Percentiles rank a stretch among this genome's conserved stretches.
phyloP scores from a whole-genome alignment of 2,888 invertebrate species.

The Ennomos fuscantarius region DNA sequence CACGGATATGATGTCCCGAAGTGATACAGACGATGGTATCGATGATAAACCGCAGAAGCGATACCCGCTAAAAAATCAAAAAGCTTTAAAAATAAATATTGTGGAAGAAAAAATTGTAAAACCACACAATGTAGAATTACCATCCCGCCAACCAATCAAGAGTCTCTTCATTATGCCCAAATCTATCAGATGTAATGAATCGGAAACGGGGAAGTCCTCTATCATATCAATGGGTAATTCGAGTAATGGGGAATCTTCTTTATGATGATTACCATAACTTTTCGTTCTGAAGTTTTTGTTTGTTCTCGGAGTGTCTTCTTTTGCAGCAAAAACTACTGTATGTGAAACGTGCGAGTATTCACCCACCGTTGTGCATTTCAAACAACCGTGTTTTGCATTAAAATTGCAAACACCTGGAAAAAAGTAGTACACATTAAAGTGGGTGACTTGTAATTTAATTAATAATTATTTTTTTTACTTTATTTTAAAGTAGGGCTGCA shows the following conservation, averaged over 20 bases:
- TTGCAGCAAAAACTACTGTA: conserved; percentile 32
- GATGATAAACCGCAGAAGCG: no score
- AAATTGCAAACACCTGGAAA: conserved; percentile 37
- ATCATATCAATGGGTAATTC: conserved; percentile 40
- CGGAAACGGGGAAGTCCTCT: conserved; percentile 40
- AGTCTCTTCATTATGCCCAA: conserved; percentile 39
- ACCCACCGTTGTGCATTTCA: conserved; percentile 38
- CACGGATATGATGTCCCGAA: no score
- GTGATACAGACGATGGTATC: no score
- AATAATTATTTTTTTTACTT: no score
- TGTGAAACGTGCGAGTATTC: conserved; percentile 40
- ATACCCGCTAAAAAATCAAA: no score
- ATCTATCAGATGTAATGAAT: conserved; percentile 43
- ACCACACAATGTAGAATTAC: not conserved
- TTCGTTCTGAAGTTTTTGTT: conserved; percentile 6
- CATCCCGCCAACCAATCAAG: conserved; percentile 12
- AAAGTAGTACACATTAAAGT: not conserved
- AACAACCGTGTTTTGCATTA: conserved; percentile 36
- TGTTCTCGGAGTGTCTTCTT: conserved; percentile 13
- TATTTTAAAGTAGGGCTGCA: no score
- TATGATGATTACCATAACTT: conserved; percentile 24
- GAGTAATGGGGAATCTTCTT: conserved; percentile 14
- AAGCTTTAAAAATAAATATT: no score
- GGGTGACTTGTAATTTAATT: no score
- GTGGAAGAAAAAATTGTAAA: no score